Conservation (phyloP, 2,888 invertebrate genomes). For the Oscheius sp. region DNA sequence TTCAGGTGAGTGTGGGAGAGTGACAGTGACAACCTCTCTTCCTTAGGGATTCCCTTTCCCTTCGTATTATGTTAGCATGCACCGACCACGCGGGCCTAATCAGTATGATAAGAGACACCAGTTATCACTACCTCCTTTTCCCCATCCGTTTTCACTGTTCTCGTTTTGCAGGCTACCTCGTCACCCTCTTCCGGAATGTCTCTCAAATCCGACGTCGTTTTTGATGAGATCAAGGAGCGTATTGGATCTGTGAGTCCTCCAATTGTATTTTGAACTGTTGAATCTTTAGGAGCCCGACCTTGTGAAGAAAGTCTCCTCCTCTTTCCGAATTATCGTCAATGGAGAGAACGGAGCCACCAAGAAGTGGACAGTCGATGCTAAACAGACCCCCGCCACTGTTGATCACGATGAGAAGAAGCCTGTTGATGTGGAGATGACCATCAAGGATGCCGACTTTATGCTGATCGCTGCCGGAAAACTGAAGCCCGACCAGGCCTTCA, state of each 20-base stretch:
- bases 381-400: conserved; percentile 69
- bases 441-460: conserved; percentile 88
- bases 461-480: conserved; percentile 90
- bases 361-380: conserved; percentile 86
- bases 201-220: conserved; percentile 85
- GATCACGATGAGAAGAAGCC: conserved; percentile 51
- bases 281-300: conserved; percentile 77
- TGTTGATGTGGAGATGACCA: conserved; percentile 79
- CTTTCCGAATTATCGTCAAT: conserved; percentile 89
- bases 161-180: background rate
- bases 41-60: no score
- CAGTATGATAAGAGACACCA: no score
- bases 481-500: conserved; percentile 82
- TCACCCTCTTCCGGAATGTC: conserved; percentile 40
- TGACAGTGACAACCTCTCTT: no score
- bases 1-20: no score
- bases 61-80: no score
- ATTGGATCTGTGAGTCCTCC: conserved; percentile 46
- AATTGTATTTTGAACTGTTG: background rate
- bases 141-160: conserved; percentile 5
- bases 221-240: conserved; percentile 82
- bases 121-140: conserved; percentile 28
- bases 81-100: no score
- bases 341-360: conserved; percentile 81
- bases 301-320: conserved; percentile 84